Base-by-base conservation (phyloP, 2,113 vertebrate genomes). In the Urocitellus parryii region DNA sequence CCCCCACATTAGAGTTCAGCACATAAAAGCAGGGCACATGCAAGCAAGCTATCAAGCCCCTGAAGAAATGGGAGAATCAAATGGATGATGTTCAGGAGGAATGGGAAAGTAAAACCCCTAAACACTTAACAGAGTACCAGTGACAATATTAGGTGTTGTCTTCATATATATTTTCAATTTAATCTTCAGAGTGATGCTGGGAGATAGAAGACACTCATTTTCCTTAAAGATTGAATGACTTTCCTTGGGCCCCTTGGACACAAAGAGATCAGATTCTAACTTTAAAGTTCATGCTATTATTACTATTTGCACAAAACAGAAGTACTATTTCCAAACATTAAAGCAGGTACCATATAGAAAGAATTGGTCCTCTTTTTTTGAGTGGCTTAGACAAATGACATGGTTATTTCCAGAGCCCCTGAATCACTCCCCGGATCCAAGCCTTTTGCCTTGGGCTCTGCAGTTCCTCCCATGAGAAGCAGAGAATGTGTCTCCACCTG, bases 201-300 rank as follows among this genome's bases (percentile, higher is more conserved):
- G 42, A 89, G 24, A 51, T 17, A 24, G 65, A 73, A 20, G 39
- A n/a, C 39, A 76, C 56, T 91, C 48, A 42, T 48, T 87, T 90
- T 73, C 92, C 37, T 63, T 39, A 42, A 90, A 91, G 78, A 76
- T 4, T 68, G 76, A 96, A 34, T 63, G 56, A 70, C 51, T 88
- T n/a, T 16, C 61, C 25, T 37, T 78, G 53, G 73, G 42, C 53
- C 45, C 29, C 76, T 68, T 67, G 22, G 27, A 72, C 25, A 84
- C 13, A 12, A 93, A 10, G 39, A 45, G 53, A 32, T 17, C 58
- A 83, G 39, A n/a, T 76, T 22, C 24, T n/a, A 29, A 61, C 39
- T 29, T 91, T 34, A 34, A 88, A 29, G 4, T 32, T 37, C 16
- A 45, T n/a, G 53, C 79, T 81, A 24, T 53, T 53, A 53, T 70